Evolutionary conservation across 2,888 invertebrate genomes (phyloP), one percentile per base, ranked within the genome.

Genomic region (Melinaea menophilus): DNA sequence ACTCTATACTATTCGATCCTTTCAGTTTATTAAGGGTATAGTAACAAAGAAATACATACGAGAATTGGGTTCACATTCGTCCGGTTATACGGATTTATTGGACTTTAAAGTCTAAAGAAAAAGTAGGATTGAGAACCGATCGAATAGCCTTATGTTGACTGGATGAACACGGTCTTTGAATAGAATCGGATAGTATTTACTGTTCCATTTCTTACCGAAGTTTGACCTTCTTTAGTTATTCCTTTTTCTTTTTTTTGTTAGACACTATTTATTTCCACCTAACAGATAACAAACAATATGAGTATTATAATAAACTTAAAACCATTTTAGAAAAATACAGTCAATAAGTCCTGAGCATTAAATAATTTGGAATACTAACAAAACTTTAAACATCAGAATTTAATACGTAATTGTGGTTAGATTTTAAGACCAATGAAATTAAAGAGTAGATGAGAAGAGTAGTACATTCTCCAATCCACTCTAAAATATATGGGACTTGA

Each of bases 51-150:
- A 62, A 62, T 59, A 65, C 55, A 56, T 62, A 56, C 59, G 61
- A 7, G 65, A 59, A 62, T 63, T 55, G 64, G 61, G 54, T 64
- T 56, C 35, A 65, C 56, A 61, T 64, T 65, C 63, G 37, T 56
- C 64, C 66, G 62, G 56, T 63, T 59, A 48, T 63, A 48, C 62
- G 68, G 68, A 66, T 68, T 69, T 68, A 69, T 62, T 57, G 61
- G 63, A 61, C 56, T 66, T 65, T 59, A 65, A 62, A 62, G 41
- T 62, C 58, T 37, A 45, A 47, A 22, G 22, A 22, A 22, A 22
- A 22, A 22, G 22, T 22, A 22, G 59, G 9, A 41, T 41, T 41
- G 41, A 9, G 37, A 37, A 37, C 3, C 7, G 4, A 37, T 37
- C 37, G 37, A 37, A 37, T 37, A 7, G 48, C 13, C 4, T 48